These are phyloP conservation scores for Leuciscus waleckii DNA, from an alignment of 2,797 vertebrate genomes.

Conservation along the genomic window DNA sequence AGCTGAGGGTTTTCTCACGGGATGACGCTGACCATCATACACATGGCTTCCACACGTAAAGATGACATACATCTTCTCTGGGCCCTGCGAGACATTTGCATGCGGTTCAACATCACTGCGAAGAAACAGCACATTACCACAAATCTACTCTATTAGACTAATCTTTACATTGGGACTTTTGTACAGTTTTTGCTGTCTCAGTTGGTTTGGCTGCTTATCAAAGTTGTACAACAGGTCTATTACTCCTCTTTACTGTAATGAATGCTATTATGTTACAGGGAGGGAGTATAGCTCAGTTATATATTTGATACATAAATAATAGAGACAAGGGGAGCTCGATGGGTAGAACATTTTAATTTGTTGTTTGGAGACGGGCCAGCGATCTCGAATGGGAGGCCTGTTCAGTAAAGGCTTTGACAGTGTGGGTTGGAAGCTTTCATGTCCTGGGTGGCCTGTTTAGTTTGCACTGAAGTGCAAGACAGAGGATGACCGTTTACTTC, in stretches of 20 bases:
- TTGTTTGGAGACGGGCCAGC: slow-evolving; percentile 40
- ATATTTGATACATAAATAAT: slow-evolving; percentile 43
- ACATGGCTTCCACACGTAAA: slow-evolving; percentile 10
- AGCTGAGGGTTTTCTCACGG: neutral
- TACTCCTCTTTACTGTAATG: slow-evolving; percentile 38
- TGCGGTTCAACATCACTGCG: slow-evolving; percentile 4
- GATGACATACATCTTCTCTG: slow-evolving; percentile 22
- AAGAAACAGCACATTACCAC: slow-evolving; percentile 3
- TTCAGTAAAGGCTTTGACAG: slow-evolving; percentile 33
- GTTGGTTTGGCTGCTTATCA: slow-evolving; percentile 45
- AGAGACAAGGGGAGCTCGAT: slow-evolving; percentile 22
- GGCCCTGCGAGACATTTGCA: slow-evolving; percentile 4
- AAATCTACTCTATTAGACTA: neutral
- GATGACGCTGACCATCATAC: neutral
- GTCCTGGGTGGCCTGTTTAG: slow-evolving; percentile 52
- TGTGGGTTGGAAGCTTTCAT: slow-evolving; percentile 25
- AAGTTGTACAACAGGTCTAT: neutral
- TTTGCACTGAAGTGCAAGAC: slow-evolving; percentile 30
- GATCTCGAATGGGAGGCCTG: slow-evolving; percentile 22
- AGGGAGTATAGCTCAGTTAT: slow-evolving; percentile 42
- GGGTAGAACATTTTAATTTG: slow-evolving; percentile 32
- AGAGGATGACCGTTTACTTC: slow-evolving; percentile 19
- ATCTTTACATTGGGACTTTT: neutral
- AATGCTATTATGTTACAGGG: slow-evolving; percentile 33
- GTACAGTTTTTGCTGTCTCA: slow-evolving; percentile 9